Conservation (phyloP, 2,797 vertebrate genomes). For the Syngnathus acus region DNA sequence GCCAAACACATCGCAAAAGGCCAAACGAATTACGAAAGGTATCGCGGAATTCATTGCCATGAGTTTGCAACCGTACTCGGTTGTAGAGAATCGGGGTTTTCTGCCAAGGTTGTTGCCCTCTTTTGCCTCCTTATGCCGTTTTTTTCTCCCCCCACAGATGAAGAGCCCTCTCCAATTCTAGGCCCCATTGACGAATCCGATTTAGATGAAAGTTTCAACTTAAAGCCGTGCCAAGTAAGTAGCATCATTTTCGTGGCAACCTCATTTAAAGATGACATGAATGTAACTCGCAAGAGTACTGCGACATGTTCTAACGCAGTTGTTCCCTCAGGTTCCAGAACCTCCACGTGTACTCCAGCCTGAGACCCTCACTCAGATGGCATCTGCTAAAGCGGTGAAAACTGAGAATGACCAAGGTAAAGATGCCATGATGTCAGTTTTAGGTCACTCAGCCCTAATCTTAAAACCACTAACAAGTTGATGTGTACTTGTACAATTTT, state of each 20-base stretch:
- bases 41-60: no score
- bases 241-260: not conserved
- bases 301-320: not conserved
- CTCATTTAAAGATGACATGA: slow-evolving; percentile 1
- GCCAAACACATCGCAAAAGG: no score
- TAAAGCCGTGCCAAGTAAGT: slow-evolving; percentile 28
- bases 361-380: not conserved
- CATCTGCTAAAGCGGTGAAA: no score
- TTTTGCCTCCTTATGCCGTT: not conserved
- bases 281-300: no score
- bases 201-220: slow-evolving; percentile 21
- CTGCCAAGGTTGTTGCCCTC: not conserved
- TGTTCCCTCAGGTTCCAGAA: not conserved
- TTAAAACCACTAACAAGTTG: no score
- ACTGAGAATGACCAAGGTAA: not conserved
- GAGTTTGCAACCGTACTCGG: no score
- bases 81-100: no score
- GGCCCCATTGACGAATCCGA: slow-evolving; percentile 45
- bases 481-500: no score
- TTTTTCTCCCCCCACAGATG: slow-evolving; percentile 14
- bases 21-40: no score
- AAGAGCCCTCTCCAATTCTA: not conserved
- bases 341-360: not conserved
- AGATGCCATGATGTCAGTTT: not conserved
- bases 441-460: no score